Conservation (phyloP, 2,113 vertebrate species). For the Lichenostomus cassidix region DNA sequence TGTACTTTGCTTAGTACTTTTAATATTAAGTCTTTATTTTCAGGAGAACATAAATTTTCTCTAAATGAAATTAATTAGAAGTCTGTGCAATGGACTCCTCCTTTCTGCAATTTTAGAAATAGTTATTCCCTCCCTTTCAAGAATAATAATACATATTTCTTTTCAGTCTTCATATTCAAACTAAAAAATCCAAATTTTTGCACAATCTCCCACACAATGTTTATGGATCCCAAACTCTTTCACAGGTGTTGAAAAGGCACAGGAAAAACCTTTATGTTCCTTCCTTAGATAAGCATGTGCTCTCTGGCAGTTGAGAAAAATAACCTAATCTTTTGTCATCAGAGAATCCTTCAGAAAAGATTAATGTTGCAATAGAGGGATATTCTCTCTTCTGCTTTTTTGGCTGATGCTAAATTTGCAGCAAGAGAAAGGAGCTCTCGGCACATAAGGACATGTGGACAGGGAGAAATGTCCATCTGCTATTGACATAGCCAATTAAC, state of each 20-base stretch:
- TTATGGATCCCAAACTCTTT: not conserved
- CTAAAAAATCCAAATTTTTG: not conserved
- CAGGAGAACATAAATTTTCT: not conserved
- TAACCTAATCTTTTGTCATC: not conserved
- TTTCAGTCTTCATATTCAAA: not conserved
- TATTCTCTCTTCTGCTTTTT: not conserved
- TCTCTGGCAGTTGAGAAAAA: not conserved
- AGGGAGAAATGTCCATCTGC: conserved; percentile 41
- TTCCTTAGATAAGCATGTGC: not conserved
- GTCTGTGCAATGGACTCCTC: not conserved
- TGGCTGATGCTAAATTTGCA: not conserved
- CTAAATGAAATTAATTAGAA: not conserved
- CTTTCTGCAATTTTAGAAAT: not conserved
- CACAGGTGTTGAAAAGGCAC: not conserved
- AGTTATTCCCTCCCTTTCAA: not conserved
- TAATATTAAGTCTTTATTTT: not conserved
- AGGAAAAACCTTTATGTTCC: not conserved
- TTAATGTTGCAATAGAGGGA: not conserved
- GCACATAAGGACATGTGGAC: not conserved
- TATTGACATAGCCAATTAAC: conserved; percentile 32
- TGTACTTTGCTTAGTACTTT: not conserved
- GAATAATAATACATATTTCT: not conserved
- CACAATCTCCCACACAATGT: not conserved
- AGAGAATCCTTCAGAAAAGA: conserved; percentile 12
- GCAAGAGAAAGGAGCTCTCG: not conserved